A percentile compares a stretch with the other conserved stretches of the same genome.
phyloP scores from a whole-genome alignment of 2,797 vertebrate species.

The Argyrosomus regius region DNA sequence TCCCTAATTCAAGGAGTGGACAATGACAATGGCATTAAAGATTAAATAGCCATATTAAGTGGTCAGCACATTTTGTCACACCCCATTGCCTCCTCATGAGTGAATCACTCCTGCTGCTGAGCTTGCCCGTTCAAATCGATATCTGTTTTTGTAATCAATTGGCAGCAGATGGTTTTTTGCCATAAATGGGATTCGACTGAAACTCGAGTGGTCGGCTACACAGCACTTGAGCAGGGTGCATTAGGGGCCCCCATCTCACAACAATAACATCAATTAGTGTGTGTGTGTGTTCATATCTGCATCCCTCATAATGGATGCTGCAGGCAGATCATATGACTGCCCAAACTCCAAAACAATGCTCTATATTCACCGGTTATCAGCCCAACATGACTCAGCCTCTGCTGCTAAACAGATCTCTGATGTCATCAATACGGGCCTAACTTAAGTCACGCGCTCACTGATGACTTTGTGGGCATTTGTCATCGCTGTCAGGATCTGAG shows the following conservation, averaged over 20 bases:
- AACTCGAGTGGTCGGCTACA: constrained; percentile 57
- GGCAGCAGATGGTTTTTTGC: constrained; percentile 78
- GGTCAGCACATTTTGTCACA: constrained; percentile 51
- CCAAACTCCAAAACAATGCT: constrained; percentile 50
- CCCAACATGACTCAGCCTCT: constrained; percentile 53
- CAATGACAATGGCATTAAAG: constrained; percentile 59
- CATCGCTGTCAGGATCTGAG: constrained; percentile 47
- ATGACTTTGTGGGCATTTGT: constrained; percentile 49
- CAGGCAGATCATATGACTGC: constrained; percentile 42
- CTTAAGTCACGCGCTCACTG: constrained; percentile 24
- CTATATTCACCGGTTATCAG: constrained; percentile 27
- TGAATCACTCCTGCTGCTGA: constrained; percentile 63
- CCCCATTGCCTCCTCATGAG: constrained; percentile 51
- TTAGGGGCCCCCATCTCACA: constrained; percentile 46
- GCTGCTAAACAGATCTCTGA: constrained; percentile 37
- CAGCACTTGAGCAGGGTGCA: constrained; percentile 52
- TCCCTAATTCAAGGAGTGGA: constrained; percentile 20
- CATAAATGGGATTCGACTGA: constrained; percentile 69
- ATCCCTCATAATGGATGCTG: constrained; percentile 48
- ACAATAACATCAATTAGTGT: constrained; percentile 64
- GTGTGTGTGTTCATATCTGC: constrained; percentile 21
- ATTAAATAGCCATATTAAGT: constrained; percentile 69
- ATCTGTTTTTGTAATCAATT: constrained; percentile 80
- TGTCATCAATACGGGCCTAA: constrained; percentile 27
- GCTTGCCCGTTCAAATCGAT: constrained; percentile 75